Conservation (phyloP, 1,140 invertebrate genomes). For the Elysia chlorotica region DNA sequence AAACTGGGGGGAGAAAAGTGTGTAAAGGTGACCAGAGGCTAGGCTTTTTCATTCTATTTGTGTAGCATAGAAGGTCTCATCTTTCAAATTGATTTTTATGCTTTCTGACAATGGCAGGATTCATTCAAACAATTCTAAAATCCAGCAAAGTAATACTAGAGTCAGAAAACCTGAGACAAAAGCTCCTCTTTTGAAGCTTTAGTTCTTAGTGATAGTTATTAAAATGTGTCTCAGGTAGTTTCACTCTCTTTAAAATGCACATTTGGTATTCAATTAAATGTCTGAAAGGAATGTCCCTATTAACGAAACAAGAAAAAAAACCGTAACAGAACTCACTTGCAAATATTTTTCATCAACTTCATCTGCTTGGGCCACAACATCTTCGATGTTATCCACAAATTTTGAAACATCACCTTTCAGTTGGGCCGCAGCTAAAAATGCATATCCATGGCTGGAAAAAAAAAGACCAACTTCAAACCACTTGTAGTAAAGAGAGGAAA, state of each 20-base stretch:
- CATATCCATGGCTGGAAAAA: slow-evolving; percentile 76
- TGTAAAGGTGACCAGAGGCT: no score
- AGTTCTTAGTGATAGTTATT: neutral
- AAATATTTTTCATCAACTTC: slow-evolving; percentile 85
- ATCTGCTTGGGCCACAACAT: slow-evolving; percentile 91
- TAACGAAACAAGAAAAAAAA: neutral
- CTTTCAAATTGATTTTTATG: no score
- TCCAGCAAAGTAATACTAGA: no score
- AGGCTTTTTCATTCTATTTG: no score
- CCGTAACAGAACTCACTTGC: slow-evolving; percentile 53
- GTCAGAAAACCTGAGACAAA: neutral
- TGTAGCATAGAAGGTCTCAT: no score
- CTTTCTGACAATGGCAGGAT: no score
- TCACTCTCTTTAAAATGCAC: no score
- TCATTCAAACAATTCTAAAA: no score
- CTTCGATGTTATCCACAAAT: slow-evolving; percentile 82
- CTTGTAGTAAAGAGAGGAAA: neutral
- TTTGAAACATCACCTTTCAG: slow-evolving; percentile 68
- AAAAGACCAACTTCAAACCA: neutral
- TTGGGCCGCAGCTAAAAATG: slow-evolving; percentile 78
- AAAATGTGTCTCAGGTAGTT: neutral
- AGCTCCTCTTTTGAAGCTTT: neutral
- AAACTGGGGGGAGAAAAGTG: slow-evolving; percentile 73
- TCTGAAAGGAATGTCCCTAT: neutral
- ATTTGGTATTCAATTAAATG: no score